These are phyloP conservation scores for Papilio polyxenes DNA, from an alignment of 1,140 invertebrate genomes.

Conservation along the genomic window DNA sequence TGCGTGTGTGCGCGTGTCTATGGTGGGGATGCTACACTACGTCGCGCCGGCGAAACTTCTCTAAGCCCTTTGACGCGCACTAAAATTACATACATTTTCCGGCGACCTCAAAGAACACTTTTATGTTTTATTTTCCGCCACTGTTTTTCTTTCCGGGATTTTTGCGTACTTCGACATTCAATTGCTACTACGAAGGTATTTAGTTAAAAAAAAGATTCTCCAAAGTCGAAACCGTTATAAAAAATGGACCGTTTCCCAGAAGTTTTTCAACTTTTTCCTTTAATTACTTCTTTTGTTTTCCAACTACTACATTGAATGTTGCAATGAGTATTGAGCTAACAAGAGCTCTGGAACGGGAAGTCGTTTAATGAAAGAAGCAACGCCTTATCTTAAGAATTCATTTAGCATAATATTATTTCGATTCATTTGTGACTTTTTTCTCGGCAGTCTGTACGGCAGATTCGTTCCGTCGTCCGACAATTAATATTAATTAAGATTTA, in stretches of 20 bases:
- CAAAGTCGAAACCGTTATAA: background rate
- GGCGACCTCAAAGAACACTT: constrained; percentile 25
- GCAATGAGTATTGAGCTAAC: constrained; percentile 33
- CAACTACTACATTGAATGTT: constrained; percentile 12
- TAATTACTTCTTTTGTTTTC: constrained; percentile 24
- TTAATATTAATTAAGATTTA: constrained; percentile 80
- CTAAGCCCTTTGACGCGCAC: constrained; percentile 35
- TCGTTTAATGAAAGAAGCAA: constrained; percentile 28
- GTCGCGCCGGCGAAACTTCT: constrained; percentile 4
- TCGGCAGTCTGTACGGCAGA: constrained; percentile 70
- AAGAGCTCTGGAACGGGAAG: constrained; percentile 19
- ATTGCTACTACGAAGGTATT: constrained; percentile 16
- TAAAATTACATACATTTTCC: constrained; percentile 35
- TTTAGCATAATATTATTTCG: constrained; percentile 64
- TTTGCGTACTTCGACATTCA: constrained; percentile 5
- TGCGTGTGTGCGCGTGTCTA: background rate
- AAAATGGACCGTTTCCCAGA: background rate
- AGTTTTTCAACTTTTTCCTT: constrained; percentile 1
- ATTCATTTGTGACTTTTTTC: constrained; percentile 66
- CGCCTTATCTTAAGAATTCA: constrained; percentile 41
- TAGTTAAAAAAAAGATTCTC: background rate
- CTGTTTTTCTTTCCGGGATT: constrained; percentile 33
- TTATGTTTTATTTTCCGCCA: constrained; percentile 29
- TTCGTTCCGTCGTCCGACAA: constrained; percentile 76
- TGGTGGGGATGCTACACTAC: background rate